A percentile compares a stretch with the other conserved stretches of the same genome.
Conservation (phyloP, 2,888 invertebrate species). For the Carcina quercana region DNA sequence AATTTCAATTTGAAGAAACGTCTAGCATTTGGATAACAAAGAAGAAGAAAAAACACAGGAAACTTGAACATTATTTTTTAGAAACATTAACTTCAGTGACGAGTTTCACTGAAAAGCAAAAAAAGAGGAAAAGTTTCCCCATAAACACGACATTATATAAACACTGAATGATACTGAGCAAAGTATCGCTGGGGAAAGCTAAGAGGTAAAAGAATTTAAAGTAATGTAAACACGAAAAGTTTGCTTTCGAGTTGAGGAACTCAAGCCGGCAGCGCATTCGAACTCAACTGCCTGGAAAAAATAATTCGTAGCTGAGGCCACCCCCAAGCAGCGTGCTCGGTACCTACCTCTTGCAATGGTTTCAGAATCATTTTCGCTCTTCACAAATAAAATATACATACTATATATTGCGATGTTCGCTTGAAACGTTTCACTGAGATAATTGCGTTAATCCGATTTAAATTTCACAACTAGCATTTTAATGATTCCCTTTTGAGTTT, state of each 20-base stretch:
- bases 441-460: no score
- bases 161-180: constrained; percentile 46
- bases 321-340: constrained; percentile 17
- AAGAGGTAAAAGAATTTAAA: constrained; percentile 63
- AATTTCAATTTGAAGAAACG: no score
- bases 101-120: no score
- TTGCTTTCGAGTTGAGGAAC: constrained; percentile 66
- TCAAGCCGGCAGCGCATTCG: constrained; percentile 66
- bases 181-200: constrained; percentile 55
- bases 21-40: no score
- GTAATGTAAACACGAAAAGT: constrained; percentile 69
- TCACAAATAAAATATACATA: constrained; percentile 40
- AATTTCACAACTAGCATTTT: no score
- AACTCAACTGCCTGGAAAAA: constrained; percentile 71
- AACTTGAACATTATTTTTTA: neutral
- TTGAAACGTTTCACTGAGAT: no score
- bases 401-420: no score
- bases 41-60: neutral
- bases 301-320: constrained; percentile 57
- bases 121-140: constrained; percentile 28
- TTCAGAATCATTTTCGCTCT: constrained; percentile 42
- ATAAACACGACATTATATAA: constrained; percentile 39
- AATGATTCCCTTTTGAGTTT: constrained; percentile 28
- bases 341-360: constrained; percentile 32
- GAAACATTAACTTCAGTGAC: neutral